phyloP scores from a whole-genome alignment of 1,140 invertebrate species.

The Drosophila rhopaloa region DNA sequence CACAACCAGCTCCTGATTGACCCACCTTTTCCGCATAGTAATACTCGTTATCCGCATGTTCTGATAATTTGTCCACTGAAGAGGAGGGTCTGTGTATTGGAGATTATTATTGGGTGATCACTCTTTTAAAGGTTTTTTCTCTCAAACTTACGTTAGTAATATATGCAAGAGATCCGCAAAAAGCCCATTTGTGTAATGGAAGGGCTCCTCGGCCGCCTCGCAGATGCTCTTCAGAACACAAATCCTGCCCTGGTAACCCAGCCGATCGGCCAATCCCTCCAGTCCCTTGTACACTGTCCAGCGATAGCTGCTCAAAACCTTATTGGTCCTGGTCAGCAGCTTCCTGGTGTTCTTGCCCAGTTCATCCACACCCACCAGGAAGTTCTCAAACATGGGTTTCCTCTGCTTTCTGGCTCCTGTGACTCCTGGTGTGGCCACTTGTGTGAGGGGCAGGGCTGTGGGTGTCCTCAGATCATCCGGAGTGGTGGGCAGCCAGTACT shows the following conservation, averaged over 20 bases:
- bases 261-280: conserved; percentile 78
- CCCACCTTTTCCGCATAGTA: conserved; percentile 89
- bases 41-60: conserved; percentile 89
- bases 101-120: background rate
- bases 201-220: conserved; percentile 89
- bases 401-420: conserved; percentile 48
- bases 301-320: conserved; percentile 71
- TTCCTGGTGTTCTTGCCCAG: conserved; percentile 67
- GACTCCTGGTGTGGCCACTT: conserved; percentile 54
- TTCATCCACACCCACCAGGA: conserved; percentile 66
- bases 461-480: conserved; percentile 59
- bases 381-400: conserved; percentile 73
- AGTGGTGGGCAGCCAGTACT: conserved; percentile 73
- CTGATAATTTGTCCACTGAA: conserved; percentile 87
- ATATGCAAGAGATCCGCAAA: conserved; percentile 89
- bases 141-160: conserved; percentile 88
- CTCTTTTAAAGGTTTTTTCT: background rate
- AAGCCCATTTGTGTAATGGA: conserved; percentile 88
- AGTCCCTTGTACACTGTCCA: conserved; percentile 78
- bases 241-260: conserved; percentile 88
- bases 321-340: conserved; percentile 58
- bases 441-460: conserved; percentile 57
- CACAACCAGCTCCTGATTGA: conserved; percentile 86
- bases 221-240: conserved; percentile 91
- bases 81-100: conserved; percentile 86